These are phyloP conservation scores for Dastarcus helophoroides DNA, from an alignment of 2,888 invertebrate genomes.

Conservation along the genomic window DNA sequence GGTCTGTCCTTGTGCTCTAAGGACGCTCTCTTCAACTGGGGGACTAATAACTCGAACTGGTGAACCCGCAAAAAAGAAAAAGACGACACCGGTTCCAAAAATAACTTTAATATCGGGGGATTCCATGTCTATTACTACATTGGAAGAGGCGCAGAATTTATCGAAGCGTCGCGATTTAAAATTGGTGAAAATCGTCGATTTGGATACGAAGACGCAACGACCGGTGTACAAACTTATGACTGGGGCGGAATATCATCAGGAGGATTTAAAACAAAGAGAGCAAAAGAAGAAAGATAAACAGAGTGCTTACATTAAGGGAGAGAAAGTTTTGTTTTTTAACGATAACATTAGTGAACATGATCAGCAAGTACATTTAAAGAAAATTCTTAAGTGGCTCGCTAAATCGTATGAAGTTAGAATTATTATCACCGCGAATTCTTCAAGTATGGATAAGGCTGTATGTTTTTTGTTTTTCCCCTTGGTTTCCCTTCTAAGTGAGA, in stretches of 20 bases:
- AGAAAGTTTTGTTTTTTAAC: slow-evolving; percentile 52
- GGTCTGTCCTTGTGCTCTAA: no score
- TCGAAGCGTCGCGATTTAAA: slow-evolving; percentile 56
- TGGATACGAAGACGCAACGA: slow-evolving; percentile 54
- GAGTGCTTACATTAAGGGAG: slow-evolving; percentile 40
- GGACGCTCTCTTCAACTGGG: no score
- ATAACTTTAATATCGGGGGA: slow-evolving; percentile 51
- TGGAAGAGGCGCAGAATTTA: slow-evolving; percentile 59
- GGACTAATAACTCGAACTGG: no score
- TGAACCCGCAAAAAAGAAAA: no score
- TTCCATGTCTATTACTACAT: slow-evolving; percentile 48
- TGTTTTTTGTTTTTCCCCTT: slow-evolving; percentile 17
- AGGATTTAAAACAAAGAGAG: slow-evolving; percentile 46
- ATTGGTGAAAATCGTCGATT: slow-evolving; percentile 55
- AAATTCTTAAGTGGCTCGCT: slow-evolving; percentile 53
- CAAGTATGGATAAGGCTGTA: slow-evolving; percentile 34
- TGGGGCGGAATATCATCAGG: slow-evolving; percentile 50
- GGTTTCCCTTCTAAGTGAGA: slow-evolving; percentile 3
- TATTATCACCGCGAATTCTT: slow-evolving; percentile 41
- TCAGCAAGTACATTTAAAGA: slow-evolving; percentile 50
- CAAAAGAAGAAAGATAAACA: slow-evolving; percentile 38
- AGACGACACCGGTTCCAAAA: slow-evolving; percentile 38
- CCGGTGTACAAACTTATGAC: slow-evolving; percentile 60
- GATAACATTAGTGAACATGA: slow-evolving; percentile 55
- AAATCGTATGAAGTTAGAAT: slow-evolving; percentile 55